A percentile compares a stretch with the other conserved stretches of the same genome.
phyloP scores from a whole-genome alignment of 2,888 invertebrate genomes.

The Teleogryllus oceanicus region DNA sequence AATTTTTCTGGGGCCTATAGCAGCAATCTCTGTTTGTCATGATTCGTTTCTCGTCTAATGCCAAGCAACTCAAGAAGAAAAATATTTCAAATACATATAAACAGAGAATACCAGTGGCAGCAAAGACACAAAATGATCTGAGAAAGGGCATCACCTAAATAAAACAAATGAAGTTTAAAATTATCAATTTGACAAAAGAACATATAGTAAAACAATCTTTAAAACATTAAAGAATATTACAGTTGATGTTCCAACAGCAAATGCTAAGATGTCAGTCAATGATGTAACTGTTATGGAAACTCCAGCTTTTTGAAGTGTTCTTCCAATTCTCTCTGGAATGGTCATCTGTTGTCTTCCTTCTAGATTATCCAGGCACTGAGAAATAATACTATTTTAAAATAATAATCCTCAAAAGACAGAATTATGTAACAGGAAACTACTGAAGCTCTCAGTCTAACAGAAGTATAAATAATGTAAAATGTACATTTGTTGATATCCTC shows the following conservation, averaged over 20 bases:
- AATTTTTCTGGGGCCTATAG: conserved; percentile 43
- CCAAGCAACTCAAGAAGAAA: conserved; percentile 52
- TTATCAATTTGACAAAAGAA: not conserved
- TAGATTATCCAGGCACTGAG: conserved; percentile 43
- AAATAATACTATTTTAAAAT: not conserved
- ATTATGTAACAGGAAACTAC: too few relatives aligned
- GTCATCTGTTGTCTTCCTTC: conserved; percentile 41
- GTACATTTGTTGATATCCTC: too few relatives aligned
- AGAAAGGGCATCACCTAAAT: conserved; percentile 49
- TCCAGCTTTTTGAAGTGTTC: conserved; percentile 49
- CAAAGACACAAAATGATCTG: conserved; percentile 52
- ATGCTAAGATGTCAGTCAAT: conserved; percentile 52
- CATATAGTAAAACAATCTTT: not conserved
- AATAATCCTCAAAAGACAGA: too few relatives aligned
- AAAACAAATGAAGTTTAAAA: conserved; percentile 21
- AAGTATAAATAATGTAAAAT: too few relatives aligned
- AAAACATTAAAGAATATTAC: conserved; percentile 39
- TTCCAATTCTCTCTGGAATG: conserved; percentile 45
- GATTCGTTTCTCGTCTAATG: conserved; percentile 49
- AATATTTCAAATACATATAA: conserved; percentile 49
- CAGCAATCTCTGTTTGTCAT: conserved; percentile 44
- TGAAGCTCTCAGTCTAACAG: too few relatives aligned
- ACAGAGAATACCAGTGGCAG: conserved; percentile 50
- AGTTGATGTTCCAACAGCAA: conserved; percentile 52
- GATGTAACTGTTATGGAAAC: conserved; percentile 54